Evolutionary conservation across 92 coral and sea anemone species (phyloP).

Genomic region (Porites rus): DNA sequence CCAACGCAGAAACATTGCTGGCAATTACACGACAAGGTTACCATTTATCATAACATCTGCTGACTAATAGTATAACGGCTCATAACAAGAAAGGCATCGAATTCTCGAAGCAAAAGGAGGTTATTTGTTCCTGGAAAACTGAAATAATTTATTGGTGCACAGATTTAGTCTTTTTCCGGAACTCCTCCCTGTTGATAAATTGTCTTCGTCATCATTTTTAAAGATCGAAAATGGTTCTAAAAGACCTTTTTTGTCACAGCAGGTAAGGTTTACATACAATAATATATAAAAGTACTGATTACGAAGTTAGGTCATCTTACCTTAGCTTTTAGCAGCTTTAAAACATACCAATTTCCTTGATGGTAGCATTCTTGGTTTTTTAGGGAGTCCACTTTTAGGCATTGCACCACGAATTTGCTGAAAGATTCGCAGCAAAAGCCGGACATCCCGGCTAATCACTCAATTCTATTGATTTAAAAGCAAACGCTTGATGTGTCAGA

Average conservation of each 20-base stretch:
- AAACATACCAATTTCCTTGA: background rate
- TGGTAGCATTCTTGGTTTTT: background rate
- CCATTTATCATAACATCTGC: background rate
- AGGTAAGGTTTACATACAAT: conserved; percentile 17
- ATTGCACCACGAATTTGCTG: too few species aligned
- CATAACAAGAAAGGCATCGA: background rate
- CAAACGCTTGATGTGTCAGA: too few species aligned
- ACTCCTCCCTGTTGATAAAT: background rate
- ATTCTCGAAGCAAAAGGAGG: background rate
- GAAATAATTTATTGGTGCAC: background rate
- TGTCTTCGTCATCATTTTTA: background rate
- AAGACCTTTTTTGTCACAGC: conserved; percentile 35
- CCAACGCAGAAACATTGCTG: background rate
- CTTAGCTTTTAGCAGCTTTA: background rate
- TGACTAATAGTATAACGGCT: background rate
- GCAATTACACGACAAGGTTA: background rate
- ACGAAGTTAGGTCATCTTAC: background rate
- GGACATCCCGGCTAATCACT: too few species aligned
- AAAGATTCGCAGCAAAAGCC: too few species aligned
- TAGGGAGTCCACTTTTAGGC: too few species aligned
- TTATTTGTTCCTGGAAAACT: background rate
- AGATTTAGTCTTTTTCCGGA: background rate
- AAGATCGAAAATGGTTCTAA: background rate
- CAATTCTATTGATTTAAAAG: too few species aligned
- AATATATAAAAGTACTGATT: background rate